Percentiles rank a stretch among this genome's conserved stretches.
These are phyloP conservation scores for Temnothorax longispinosus DNA, from an alignment of 1,140 invertebrate species.

Conservation along the genomic window DNA sequence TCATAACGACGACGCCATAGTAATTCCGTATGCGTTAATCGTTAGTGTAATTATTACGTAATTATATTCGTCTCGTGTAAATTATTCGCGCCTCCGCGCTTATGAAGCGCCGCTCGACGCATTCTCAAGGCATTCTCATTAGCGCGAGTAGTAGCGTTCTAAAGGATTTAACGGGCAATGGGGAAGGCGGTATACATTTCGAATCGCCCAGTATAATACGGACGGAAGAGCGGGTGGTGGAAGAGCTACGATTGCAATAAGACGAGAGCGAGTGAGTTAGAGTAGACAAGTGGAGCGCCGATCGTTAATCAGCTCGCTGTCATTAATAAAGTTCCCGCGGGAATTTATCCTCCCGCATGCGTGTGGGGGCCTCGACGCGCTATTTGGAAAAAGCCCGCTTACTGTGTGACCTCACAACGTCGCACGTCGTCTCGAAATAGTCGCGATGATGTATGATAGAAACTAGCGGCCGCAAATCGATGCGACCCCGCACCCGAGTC, in stretches of 20 bases:
- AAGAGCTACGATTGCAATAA: constrained; percentile 61
- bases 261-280: constrained; percentile 50
- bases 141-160: constrained; percentile 40
- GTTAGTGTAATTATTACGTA: constrained; percentile 40
- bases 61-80: constrained; percentile 38
- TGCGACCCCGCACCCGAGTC: neutral
- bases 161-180: constrained; percentile 56
- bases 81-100: constrained; percentile 38
- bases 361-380: constrained; percentile 1
- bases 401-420: neutral
- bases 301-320: constrained; percentile 62
- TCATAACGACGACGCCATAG: neutral
- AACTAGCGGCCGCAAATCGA: constrained; percentile 24
- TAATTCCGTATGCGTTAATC: constrained; percentile 27
- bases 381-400: neutral
- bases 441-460: constrained; percentile 44
- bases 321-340: constrained; percentile 61
- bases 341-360: constrained; percentile 30
- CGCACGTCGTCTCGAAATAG: neutral
- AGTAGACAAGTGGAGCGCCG: constrained; percentile 50
- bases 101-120: constrained; percentile 41
- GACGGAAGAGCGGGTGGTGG: constrained; percentile 1
- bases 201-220: constrained; percentile 34
- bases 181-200: constrained; percentile 48
- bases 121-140: constrained; percentile 58